Percentiles rank a stretch among this genome's conserved stretches.
Evolutionary conservation across 2,797 vertebrate species (phyloP).

Genomic region (Sebastes nivosus): DNA sequence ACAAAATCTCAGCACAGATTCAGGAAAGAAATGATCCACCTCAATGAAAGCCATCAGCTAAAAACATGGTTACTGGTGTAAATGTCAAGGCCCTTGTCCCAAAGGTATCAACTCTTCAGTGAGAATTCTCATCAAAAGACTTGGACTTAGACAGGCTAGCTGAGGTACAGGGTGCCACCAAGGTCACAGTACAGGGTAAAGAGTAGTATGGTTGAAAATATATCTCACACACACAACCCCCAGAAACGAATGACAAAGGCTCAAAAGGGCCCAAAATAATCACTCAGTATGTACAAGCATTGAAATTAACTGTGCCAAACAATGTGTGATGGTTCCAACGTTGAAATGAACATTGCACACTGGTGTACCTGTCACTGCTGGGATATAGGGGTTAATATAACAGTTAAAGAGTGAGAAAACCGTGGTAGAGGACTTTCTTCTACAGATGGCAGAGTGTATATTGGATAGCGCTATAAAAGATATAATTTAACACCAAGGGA

Average conservation of each 20-base stretch:
- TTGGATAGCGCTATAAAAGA: constrained; percentile 36
- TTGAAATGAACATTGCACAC: constrained; percentile 50
- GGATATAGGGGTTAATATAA: constrained; percentile 27
- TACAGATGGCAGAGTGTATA: constrained; percentile 47
- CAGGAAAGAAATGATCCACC: constrained; percentile 62
- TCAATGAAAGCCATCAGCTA: constrained; percentile 71
- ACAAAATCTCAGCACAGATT: constrained; percentile 74
- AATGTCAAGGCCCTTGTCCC: constrained; percentile 57
- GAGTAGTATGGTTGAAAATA: constrained; percentile 56
- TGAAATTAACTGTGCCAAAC: constrained; percentile 43
- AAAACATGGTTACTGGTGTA: constrained; percentile 56
- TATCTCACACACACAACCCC: constrained; percentile 33
- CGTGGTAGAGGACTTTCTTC: constrained; percentile 12
- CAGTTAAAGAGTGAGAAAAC: constrained; percentile 41
- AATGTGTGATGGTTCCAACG: constrained; percentile 38
- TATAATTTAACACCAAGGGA: constrained; percentile 44
- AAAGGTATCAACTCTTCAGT: constrained; percentile 44
- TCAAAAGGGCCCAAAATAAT: constrained; percentile 60
- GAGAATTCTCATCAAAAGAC: constrained; percentile 51
- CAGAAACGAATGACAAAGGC: constrained; percentile 52
- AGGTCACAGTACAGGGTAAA: constrained; percentile 56
- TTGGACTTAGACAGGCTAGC: constrained; percentile 43
- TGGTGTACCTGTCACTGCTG: constrained; percentile 50
- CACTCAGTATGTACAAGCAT: constrained; percentile 68
- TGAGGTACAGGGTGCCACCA: constrained; percentile 56